phyloP scores from a whole-genome alignment of 92 coral and sea anemone genomes.

The Zoanthus sociatus region DNA sequence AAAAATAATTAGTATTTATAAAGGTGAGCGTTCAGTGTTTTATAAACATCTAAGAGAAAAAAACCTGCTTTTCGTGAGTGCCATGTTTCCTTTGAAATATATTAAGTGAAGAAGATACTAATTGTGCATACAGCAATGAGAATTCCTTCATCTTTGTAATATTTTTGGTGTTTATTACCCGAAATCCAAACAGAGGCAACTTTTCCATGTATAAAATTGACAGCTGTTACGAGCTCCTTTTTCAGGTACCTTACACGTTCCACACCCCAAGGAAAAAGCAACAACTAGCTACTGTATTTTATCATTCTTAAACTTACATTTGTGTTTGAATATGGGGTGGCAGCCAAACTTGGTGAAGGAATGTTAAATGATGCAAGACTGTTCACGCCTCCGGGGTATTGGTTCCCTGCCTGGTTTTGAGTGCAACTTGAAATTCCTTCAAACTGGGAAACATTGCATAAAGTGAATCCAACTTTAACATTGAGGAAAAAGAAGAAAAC shows the following conservation, averaged over 20 bases:
- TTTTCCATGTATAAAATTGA: no score
- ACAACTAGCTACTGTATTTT: not conserved
- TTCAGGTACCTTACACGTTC: not conserved
- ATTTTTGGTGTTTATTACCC: no score
- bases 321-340: not conserved
- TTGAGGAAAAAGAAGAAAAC: no score
- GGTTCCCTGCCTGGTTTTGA: not conserved
- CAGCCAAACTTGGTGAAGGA: slow-evolving; percentile 24
- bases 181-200: no score
- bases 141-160: no score
- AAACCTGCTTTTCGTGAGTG: no score
- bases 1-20: no score
- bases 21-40: no score
- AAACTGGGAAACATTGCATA: not conserved
- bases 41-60: no score
- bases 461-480: not conserved
- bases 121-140: no score
- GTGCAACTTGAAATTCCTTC: slow-evolving; percentile 6
- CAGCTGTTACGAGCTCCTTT: not conserved
- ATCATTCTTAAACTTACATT: slow-evolving; percentile 7
- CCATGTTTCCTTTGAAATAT: no score
- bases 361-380: not conserved
- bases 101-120: no score
- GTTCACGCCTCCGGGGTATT: not conserved
- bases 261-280: not conserved